Evolutionary conservation across 2,797 vertebrate species (phyloP), one percentile per base, ranked within the genome.

Genomic region (Erpetoichthys calabaricus): DNA sequence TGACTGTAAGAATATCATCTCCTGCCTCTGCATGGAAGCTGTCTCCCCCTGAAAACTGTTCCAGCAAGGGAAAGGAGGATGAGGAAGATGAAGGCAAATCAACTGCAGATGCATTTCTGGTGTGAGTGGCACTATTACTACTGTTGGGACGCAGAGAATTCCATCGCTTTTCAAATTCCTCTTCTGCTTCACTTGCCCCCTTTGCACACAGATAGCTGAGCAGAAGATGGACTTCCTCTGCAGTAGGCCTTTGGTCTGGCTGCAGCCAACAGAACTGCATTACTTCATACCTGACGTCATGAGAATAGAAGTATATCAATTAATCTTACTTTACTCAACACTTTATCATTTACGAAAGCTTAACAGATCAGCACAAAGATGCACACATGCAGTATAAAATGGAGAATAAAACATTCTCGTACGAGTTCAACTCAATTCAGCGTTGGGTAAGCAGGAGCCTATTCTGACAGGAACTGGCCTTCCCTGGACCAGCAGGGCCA

Each of bases 221-320:
- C 68, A 99, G 79, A 64, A 98, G 70, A 68, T 97, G 91, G 25
- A 99, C 93, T 65, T 99, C 96, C 70, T 98, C 93, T 0, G 89
- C 89, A 0, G 79, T 94, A 44, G 96, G 96, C 57, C 95, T 87
- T 81, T 98, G 95, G 61, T 96, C 91, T 0, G 93, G 87, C 75
- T 94, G 93, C 60, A 99, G 86, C 96, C 96, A 99, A 76, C 96
- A 99, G 79, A 97, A 95, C 80, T 98, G 95, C 95, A 98, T 95
- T 68, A 98, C 96, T 72, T 99, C 96, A 3, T 91, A 98, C 96
- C 96, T 99, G 79, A 25, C 6, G 0, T 1, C 4, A 56, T 5
- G 10, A 63, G n/a, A n/a, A n/a, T n/a, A n/a, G n/a, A n/a, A n/a
- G n/a, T n/a, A n/a, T n/a, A n/a, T n/a, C n/a, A n/a, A n/a, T n/a